These are phyloP conservation scores for Himalopsyche kuldschensis DNA, from an alignment of 2,888 invertebrate genomes.

Conservation along the genomic window DNA sequence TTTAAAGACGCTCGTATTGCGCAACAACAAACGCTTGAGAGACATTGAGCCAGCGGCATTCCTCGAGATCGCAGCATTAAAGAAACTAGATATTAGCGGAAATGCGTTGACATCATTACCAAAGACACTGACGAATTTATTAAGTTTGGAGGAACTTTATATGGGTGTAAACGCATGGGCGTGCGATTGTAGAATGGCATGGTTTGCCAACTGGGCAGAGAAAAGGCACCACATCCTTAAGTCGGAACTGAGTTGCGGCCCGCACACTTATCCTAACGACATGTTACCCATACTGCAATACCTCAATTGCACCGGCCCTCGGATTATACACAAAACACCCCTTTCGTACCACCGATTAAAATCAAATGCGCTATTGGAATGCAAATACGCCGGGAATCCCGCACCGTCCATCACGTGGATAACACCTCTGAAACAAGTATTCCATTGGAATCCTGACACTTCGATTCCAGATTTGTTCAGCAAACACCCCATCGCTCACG, in stretches of 20 bases:
- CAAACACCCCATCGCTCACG: slow-evolving; percentile 67
- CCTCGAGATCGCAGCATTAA: slow-evolving; percentile 62
- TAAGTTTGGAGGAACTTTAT: slow-evolving; percentile 64
- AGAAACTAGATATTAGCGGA: slow-evolving; percentile 68
- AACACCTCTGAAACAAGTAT: slow-evolving; percentile 71
- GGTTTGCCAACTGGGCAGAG: slow-evolving; percentile 70
- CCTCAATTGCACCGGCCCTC: slow-evolving; percentile 71
- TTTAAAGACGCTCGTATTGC: slow-evolving; percentile 62
- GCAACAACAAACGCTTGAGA: slow-evolving; percentile 62
- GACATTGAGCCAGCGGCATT: slow-evolving; percentile 67
- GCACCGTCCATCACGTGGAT: slow-evolving; percentile 84
- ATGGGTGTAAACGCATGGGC: slow-evolving; percentile 79
- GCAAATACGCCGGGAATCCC: slow-evolving; percentile 76
- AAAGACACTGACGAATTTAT: slow-evolving; percentile 66
- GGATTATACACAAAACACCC: slow-evolving; percentile 63
- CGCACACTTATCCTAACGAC: slow-evolving; percentile 67
- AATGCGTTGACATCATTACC: slow-evolving; percentile 75
- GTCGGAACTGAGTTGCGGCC: slow-evolving; percentile 67
- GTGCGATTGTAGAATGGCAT: slow-evolving; percentile 84
- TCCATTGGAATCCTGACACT: slow-evolving; percentile 79
- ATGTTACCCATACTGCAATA: slow-evolving; percentile 71
- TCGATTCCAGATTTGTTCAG: slow-evolving; percentile 66
- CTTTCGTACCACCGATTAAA: slow-evolving; percentile 66
- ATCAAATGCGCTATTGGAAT: slow-evolving; percentile 72
- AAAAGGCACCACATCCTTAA: slow-evolving; percentile 55